phyloP scores from a whole-genome alignment of 2,797 vertebrate species.

The Onychomys torridus region DNA sequence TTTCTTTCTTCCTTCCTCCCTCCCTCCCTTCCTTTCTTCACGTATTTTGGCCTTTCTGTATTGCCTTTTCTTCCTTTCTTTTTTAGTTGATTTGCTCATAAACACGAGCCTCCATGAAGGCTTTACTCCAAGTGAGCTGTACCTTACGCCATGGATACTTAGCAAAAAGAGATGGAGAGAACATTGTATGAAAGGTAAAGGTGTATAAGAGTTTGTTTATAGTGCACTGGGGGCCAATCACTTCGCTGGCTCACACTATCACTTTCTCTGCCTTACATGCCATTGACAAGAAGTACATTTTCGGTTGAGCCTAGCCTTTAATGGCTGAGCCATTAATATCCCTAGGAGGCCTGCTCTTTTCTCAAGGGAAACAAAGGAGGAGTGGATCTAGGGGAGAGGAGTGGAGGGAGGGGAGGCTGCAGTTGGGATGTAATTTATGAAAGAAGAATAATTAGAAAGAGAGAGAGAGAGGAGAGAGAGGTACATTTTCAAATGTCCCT shows the following conservation, averaged over 20 bases:
- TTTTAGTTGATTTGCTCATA: not conserved
- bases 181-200: not conserved
- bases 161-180: not conserved
- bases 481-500: not conserved
- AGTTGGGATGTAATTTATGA: too few species aligned
- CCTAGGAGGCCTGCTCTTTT: not conserved
- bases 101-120: not conserved
- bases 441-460: too few species aligned
- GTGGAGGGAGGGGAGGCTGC: not conserved
- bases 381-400: not conserved
- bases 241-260: not conserved
- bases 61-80: not conserved
- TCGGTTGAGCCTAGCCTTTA: not conserved
- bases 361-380: not conserved
- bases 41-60: too few species aligned
- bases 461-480: too few species aligned
- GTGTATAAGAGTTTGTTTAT: not conserved
- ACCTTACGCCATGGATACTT: not conserved
- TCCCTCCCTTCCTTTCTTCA: not conserved
- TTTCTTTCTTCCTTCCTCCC: not conserved
- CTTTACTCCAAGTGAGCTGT: not conserved
- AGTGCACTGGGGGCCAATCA: not conserved
- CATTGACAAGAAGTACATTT: not conserved
- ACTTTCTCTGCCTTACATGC: not conserved
- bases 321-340: not conserved